Evolutionary conservation across 1,140 invertebrate genomes (phyloP).

Genomic region (Neodiprion pinetum): DNA sequence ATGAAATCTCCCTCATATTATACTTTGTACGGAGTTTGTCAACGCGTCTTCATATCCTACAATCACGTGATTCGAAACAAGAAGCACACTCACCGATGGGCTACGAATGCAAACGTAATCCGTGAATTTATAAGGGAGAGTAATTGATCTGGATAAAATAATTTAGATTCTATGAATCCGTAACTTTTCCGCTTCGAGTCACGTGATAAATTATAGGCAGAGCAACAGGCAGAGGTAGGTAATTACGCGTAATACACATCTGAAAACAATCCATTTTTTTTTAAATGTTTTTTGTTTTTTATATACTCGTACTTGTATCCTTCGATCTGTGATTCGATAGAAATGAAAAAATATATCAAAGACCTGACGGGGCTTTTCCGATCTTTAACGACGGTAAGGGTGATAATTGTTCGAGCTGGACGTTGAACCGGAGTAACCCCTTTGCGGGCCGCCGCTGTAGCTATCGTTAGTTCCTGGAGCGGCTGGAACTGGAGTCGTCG

Average conservation of each 20-base stretch:
- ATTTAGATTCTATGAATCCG: background rate
- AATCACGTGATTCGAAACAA: too few species aligned
- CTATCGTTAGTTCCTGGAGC: constrained; percentile 43
- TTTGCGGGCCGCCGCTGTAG: constrained; percentile 45
- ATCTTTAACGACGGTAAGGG: constrained; percentile 54
- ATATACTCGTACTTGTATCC: background rate
- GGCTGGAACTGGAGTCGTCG: constrained; percentile 38
- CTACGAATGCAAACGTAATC: too few species aligned
- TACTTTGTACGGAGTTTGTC: too few species aligned
- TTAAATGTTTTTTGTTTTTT: too few species aligned
- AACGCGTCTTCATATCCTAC: too few species aligned
- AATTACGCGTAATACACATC: background rate
- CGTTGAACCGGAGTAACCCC: constrained; percentile 41
- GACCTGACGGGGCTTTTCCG: background rate
- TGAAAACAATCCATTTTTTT: background rate
- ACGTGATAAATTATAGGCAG: background rate
- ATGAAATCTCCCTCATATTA: too few species aligned
- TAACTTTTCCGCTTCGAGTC: background rate
- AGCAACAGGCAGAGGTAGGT: background rate
- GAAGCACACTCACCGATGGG: too few species aligned
- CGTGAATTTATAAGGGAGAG: too few species aligned
- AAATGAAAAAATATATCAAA: background rate
- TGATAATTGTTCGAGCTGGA: constrained; percentile 51
- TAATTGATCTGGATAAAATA: too few species aligned
- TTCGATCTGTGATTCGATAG: constrained; percentile 2